A percentile compares a stretch with the other conserved stretches of the same genome.
Evolutionary conservation across 2,888 invertebrate genomes (phyloP).

Genomic region (Ormyrus pomaceus): DNA sequence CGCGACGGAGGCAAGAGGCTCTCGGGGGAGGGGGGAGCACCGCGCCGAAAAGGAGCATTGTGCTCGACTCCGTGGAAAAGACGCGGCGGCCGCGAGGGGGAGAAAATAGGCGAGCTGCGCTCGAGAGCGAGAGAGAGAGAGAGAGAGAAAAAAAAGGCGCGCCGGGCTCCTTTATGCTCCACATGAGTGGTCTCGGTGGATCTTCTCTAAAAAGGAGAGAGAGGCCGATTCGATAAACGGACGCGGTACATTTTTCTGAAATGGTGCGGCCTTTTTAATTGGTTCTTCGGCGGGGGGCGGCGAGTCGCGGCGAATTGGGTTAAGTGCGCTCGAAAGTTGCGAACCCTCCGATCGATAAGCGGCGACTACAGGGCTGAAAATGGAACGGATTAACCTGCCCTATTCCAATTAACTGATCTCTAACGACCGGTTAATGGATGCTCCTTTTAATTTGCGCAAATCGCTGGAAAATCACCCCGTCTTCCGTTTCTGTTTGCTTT

Average conservation of each 20-base stretch:
- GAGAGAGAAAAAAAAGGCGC: slow-evolving; percentile 22
- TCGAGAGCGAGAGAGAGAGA: background rate
- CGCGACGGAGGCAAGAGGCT: slow-evolving; percentile 3
- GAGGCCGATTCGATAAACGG: background rate
- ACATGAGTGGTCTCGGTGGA: slow-evolving; percentile 37
- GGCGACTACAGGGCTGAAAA: slow-evolving; percentile 9
- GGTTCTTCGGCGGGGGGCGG: background rate
- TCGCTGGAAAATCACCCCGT: too few species aligned
- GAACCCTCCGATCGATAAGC: slow-evolving; percentile 36
- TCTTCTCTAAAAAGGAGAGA: slow-evolving; percentile 27
- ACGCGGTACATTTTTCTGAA: background rate
- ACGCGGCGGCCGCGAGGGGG: background rate
- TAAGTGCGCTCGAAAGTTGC: slow-evolving; percentile 39
- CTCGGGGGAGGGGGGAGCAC: background rate
- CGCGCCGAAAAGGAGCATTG: background rate
- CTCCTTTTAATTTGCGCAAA: too few species aligned
- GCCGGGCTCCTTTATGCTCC: slow-evolving; percentile 4
- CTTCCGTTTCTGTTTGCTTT: too few species aligned
- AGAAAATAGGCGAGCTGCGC: slow-evolving; percentile 5
- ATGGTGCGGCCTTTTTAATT: slow-evolving; percentile 22
- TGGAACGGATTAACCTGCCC: slow-evolving; percentile 18
- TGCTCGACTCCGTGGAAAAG: background rate
- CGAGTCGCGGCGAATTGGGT: slow-evolving; percentile 29
- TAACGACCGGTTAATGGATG: slow-evolving; percentile 11
- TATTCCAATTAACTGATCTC: slow-evolving; percentile 21